Percentiles rank a stretch among this genome's conserved stretches.
Evolutionary conservation across 2,113 vertebrate genomes (phyloP).

Genomic region (Hyaena hyaena): DNA sequence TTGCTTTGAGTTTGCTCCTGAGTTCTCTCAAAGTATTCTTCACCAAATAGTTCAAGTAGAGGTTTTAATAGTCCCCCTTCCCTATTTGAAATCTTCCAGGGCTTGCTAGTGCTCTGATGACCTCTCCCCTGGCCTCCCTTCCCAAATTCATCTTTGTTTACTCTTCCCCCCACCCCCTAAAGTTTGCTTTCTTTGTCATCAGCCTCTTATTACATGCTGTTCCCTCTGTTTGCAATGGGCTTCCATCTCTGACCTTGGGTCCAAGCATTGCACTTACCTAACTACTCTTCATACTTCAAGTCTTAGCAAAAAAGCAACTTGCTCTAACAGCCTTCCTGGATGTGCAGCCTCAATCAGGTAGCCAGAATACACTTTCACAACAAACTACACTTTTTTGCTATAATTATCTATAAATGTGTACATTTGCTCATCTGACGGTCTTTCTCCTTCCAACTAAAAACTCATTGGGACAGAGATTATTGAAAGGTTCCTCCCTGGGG

Average conservation of each 20-base stretch:
- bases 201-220: no score
- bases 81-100: neutral
- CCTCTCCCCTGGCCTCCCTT: no score
- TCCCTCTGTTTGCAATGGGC: neutral
- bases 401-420: neutral
- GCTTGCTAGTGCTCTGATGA: neutral
- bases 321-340: neutral
- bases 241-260: neutral
- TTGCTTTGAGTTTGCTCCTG: neutral
- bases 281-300: neutral
- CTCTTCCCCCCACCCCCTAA: neutral
- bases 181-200: fast-evolving
- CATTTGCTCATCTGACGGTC: neutral
- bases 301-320: neutral
- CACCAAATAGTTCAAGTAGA: neutral
- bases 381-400: neutral
- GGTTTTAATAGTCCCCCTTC: neutral
- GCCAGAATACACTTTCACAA: neutral
- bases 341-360: neutral
- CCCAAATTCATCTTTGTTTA: neutral
- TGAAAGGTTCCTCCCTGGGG: neutral
- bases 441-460: neutral
- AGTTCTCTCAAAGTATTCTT: neutral
- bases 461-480: neutral
- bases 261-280: no score